Conservation (phyloP, 2,888 invertebrate genomes). For the Ennomos fuscantarius region DNA sequence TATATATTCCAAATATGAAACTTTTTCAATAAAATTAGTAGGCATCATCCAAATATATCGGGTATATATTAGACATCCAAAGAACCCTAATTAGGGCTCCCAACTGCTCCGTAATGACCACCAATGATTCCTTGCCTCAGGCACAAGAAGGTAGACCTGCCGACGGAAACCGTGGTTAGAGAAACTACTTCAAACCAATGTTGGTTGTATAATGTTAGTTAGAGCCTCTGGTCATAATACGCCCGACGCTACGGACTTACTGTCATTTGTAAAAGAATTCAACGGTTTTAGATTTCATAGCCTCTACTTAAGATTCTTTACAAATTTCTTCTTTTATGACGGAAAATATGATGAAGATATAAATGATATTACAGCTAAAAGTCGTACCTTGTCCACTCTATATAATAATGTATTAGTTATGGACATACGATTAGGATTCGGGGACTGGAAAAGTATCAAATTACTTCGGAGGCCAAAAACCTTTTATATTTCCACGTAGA, state of each 20-base stretch:
- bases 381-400: conserved; percentile 26
- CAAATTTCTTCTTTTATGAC: conserved; percentile 16
- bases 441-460: conserved; percentile 62
- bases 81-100: conserved; percentile 55
- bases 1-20: neutral
- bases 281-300: conserved; percentile 21
- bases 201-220: conserved; percentile 32
- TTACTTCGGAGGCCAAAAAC: conserved; percentile 67
- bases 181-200: conserved; percentile 33
- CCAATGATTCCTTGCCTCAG: conserved; percentile 48
- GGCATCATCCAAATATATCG: conserved; percentile 36
- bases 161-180: conserved; percentile 30
- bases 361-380: conserved; percentile 25
- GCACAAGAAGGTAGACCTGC: conserved; percentile 34
- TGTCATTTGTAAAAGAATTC: conserved; percentile 24
- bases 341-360: conserved; percentile 21
- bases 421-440: conserved; percentile 35
- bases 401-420: conserved; percentile 36
- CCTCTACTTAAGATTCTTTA: conserved; percentile 12
- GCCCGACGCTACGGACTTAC: conserved; percentile 7
- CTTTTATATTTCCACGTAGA: conserved; percentile 66
- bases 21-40: conserved; percentile 17
- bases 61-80: conserved; percentile 46
- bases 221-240: conserved; percentile 43
- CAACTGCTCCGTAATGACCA: conserved; percentile 47